These are phyloP conservation scores for Strongylocentrotus purpuratus DNA, from an alignment of 35 echinoderm and acorn worm genomes.

Conservation along the genomic window DNA sequence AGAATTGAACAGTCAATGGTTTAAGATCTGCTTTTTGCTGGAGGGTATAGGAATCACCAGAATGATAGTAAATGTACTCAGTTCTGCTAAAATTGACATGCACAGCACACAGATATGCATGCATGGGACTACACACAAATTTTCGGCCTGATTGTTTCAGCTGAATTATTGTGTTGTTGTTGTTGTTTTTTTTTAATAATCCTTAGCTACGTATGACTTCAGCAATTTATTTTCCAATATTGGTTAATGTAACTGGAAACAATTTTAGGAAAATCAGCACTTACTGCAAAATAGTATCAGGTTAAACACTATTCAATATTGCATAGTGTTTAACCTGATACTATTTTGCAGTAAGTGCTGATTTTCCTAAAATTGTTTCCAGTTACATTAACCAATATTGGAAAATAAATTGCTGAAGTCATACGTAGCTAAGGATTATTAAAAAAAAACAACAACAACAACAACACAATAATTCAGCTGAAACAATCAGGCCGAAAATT, in stretches of 20 bases:
- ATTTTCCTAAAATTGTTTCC: neutral
- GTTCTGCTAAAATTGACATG: neutral
- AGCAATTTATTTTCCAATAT: neutral
- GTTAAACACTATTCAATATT: no score
- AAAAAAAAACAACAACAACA: neutral
- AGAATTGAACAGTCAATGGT: no score
- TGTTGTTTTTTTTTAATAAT: neutral
- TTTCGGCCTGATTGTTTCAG: neutral
- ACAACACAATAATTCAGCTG: no score
- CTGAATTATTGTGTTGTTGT: no score
- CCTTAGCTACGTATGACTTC: neutral
- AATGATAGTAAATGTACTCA: neutral
- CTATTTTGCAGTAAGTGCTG: neutral
- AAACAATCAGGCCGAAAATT: neutral
- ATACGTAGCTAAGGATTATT: neutral
- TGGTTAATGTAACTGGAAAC: neutral
- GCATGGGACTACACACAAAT: neutral
- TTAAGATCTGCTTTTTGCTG: neutral
- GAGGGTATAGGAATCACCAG: neutral
- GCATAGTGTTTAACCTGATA: no score
- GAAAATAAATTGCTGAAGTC: neutral
- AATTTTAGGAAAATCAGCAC: neutral
- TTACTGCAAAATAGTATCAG: no score
- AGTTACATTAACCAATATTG: neutral
- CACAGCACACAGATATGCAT: neutral